phyloP scores from a whole-genome alignment of 2,888 invertebrate genomes.

The Capitulum mitella region DNA sequence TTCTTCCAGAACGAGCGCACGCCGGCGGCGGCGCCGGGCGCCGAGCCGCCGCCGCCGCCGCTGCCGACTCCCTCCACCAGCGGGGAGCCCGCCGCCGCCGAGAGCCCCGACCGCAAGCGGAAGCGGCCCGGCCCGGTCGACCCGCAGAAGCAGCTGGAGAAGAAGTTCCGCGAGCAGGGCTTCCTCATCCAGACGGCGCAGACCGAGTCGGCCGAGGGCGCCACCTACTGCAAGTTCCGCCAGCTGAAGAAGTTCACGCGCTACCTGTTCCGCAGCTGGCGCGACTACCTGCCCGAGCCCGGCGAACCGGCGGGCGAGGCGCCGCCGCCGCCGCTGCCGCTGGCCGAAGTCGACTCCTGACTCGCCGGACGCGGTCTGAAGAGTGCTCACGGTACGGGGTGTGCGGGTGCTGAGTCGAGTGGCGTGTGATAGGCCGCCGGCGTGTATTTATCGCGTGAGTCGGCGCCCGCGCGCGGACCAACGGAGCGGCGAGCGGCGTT shows the following conservation, averaged over 20 bases:
- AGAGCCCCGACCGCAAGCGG: constrained; percentile 34
- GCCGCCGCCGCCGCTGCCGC: not conserved
- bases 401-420: too few relatives aligned
- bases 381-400: too few relatives aligned
- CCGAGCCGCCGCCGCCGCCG: constrained; percentile 25
- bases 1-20: constrained; percentile 49
- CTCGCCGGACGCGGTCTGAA: too few relatives aligned
- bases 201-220: constrained; percentile 83
- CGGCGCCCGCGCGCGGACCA: not conserved
- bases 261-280: constrained; percentile 86
- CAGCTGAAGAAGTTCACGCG: constrained; percentile 84
- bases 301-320: not conserved
- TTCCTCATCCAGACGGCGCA: constrained; percentile 90
- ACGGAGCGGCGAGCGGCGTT: not conserved
- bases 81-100: constrained; percentile 30
- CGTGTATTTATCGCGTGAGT: constrained; percentile 2
- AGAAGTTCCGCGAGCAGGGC: constrained; percentile 86
- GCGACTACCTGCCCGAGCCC: constrained; percentile 70
- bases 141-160: constrained; percentile 70
- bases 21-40: not conserved
- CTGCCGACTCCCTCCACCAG: constrained; percentile 1
- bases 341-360: not conserved
- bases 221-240: constrained; percentile 86
- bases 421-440: not conserved
- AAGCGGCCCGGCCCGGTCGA: constrained; percentile 57